phyloP scores from a whole-genome alignment of 2,888 invertebrate species.

The Endotricha flammealis region DNA sequence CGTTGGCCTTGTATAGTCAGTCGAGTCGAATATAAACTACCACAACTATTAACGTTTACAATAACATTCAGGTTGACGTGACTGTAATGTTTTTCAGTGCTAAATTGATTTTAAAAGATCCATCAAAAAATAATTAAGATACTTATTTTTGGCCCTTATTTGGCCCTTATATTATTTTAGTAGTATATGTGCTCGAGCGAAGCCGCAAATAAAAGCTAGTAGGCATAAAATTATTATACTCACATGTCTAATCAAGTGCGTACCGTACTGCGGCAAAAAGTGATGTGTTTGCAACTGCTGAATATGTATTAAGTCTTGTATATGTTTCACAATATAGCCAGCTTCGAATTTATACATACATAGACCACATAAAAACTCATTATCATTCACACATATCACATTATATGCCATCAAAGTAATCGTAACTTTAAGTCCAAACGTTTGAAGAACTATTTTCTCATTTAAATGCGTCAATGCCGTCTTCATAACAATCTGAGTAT shows the following conservation, averaged over 20 bases:
- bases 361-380: constrained; percentile 20
- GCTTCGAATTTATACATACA: constrained; percentile 16
- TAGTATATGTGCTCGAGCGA: too few species aligned
- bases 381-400: not conserved
- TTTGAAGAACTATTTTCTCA: not conserved
- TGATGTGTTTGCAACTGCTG: constrained; percentile 12
- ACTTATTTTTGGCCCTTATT: too few species aligned
- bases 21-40: too few species aligned
- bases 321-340: constrained; percentile 12
- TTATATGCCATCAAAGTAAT: not conserved
- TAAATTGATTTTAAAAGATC: too few species aligned
- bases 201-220: too few species aligned
- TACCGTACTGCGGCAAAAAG: constrained; percentile 16
- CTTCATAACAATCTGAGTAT: not conserved
- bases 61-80: too few species aligned
- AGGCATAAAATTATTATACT: constrained; percentile 19
- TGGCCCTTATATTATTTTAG: too few species aligned
- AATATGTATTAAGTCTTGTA: constrained; percentile 16
- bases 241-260: constrained; percentile 29
- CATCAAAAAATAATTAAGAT: too few species aligned
- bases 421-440: not conserved
- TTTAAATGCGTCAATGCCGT: not conserved
- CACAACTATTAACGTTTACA: too few species aligned
- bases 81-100: too few species aligned
- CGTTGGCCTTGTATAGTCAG: too few species aligned